Evolutionary conservation across 2,888 invertebrate genomes (phyloP), one percentile per base, ranked within the genome.

Genomic region (Trachelus stipa): DNA sequence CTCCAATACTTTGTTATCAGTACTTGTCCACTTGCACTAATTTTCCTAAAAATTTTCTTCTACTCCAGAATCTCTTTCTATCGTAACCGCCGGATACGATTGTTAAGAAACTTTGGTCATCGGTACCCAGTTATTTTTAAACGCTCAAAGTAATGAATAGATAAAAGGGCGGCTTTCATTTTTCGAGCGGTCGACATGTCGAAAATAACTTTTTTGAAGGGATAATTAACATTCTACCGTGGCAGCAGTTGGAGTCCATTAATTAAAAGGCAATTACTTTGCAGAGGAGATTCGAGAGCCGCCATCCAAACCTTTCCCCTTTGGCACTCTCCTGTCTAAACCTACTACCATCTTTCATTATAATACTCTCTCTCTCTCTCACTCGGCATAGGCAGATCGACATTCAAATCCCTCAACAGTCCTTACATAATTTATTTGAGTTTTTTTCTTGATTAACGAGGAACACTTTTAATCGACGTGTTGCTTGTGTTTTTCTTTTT

Each of bases 251-350:
- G 84, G 84, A 87, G 88, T 89, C 87, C 87, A 90, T 90, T 90
- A 91, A 91, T 91, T 90, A 90, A 90, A 89, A 87, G 85, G 87
- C 89, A 90, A 90, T 90, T 91, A 88, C 79, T 87, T 86, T 85
- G 84, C 69, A 33, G 11, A 69, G 69, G 69, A 30, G 69, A 30
- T 6, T 69, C 69, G 69, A 33, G 69, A 33, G 40, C 40, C 40
- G 40, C 40, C 40, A 40, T 15, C 15, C 15, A 40, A 40, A 15
- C 40, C 40, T 40, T 40, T 40, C 40, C 40, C 40, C 12, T 40
- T 40, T 40, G 40, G 40, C 15, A 15, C 40, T 40, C 40, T 15
- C 40, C 40, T 40, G 15, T 40, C 12, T 40, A 35, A 73, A 68
- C 15, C 56, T n/a, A 78, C 75, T 31, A 23, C 69, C 34, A 56